phyloP scores from a whole-genome alignment of 2,797 vertebrate species.

The Sebastes jordani region DNA sequence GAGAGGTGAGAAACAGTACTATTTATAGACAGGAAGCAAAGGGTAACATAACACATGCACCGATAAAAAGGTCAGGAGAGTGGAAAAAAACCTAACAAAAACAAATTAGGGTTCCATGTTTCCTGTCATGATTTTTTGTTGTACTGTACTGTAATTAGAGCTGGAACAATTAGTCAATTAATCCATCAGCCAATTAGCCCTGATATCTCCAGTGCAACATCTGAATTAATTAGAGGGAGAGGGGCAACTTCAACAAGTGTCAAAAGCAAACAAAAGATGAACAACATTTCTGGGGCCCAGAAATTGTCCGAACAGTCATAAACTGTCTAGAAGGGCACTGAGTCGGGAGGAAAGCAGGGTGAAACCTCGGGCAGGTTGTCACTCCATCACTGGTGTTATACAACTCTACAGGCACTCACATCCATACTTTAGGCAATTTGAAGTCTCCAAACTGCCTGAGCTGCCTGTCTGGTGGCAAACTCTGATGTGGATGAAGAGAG shows the following conservation, averaged over 20 bases:
- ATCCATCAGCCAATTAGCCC: neutral
- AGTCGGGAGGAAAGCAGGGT: neutral
- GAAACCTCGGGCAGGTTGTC: neutral
- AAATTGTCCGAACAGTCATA: neutral
- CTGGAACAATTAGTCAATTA: neutral
- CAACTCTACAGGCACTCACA: neutral
- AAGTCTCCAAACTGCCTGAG: conserved; percentile 1
- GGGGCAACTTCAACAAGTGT: neutral
- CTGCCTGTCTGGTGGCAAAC: neutral
- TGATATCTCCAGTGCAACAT: neutral
- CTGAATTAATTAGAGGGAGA: neutral
- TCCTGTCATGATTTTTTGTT: neutral
- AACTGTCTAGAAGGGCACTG: neutral
- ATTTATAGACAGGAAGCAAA: neutral
- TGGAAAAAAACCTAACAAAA: neutral
- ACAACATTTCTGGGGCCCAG: neutral
- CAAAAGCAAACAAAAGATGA: neutral
- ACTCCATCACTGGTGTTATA: neutral
- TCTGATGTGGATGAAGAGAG: neutral
- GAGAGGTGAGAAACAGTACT: neutral
- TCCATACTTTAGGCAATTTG: neutral
- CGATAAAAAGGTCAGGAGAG: neutral
- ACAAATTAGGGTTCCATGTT: neutral
- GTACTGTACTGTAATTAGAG: neutral
- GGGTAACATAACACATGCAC: neutral